Base-by-base conservation (phyloP, 2,888 invertebrate species). In the Tenthredo distinguenda region DNA sequence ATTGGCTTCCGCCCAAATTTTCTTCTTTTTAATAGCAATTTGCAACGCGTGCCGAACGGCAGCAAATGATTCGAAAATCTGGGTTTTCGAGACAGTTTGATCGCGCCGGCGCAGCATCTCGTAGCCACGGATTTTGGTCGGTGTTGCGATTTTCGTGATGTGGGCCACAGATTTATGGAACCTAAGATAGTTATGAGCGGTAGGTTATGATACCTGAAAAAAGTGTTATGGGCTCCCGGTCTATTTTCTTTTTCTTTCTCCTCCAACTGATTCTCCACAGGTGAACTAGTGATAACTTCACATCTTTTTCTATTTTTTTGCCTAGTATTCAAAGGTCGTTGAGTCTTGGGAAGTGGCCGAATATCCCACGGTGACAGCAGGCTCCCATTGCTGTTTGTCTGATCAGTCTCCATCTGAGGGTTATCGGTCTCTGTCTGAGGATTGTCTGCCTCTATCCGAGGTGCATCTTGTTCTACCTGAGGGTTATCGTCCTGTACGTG, bases 311-410 rank as follows among this genome's bases (percentile, higher is more conserved):
- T 37, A 72, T 72, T 72, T 18, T 18, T 72, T 72, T n/a, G 72
- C 72, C 40, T 72, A n/a, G 72, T 72, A 72, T 72, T 72, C 40
- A 72, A 34, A 72, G 72, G 72, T 72, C 40, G 72, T 72, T 72
- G 72, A 72, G 72, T 72, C 40, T 40, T 72, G 34, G 72, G 72
- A 72, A 72, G 72, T 72, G 40, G 40, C 37, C 0, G 34, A 72
- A 72, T 72, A 40, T 72, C 40, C 72, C 72, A 72, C 40, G 40
- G 72, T 40, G 72, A 72, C 6, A 72, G 34, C 7, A 37, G 72
- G 72, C n/a, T 72, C 40, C n/a, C 37, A 72, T 72, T 40, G 40
- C 40, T 72, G 40, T 72, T 72, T 40, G n/a, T 72, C 72, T 72
- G 72, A 72, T 40, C 7, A 72, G 72, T 40, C 40, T 72, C 40